These are phyloP conservation scores for Xiphorhynchus erythropygius DNA, from an alignment of 2,797 vertebrate genomes.

Conservation along the genomic window DNA sequence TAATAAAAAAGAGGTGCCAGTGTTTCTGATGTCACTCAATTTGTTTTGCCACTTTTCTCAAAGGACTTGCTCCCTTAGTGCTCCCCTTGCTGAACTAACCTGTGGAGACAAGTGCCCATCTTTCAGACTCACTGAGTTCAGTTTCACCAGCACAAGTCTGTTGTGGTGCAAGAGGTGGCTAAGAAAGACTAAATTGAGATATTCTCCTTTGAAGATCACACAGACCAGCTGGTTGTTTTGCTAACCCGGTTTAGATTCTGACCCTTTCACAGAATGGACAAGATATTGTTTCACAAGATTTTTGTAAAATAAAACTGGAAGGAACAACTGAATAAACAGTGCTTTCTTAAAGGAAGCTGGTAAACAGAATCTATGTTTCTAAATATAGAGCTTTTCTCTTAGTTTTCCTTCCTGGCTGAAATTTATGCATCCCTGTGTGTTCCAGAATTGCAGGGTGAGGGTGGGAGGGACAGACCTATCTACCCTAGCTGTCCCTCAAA, in stretches of 20 bases:
- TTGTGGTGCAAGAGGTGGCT: not conserved
- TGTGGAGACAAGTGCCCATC: not conserved
- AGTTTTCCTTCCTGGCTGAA: not conserved
- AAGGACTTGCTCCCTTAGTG: not conserved
- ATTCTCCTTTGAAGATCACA: not conserved
- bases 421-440: not conserved
- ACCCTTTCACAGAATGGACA: not conserved
- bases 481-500: not conserved
- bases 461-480: too few species aligned
- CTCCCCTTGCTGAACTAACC: not conserved
- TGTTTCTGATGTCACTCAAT: not conserved
- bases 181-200: not conserved
- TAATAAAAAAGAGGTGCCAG: not conserved
- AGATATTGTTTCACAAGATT: not conserved
- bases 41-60: not conserved
- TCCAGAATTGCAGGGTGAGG: not conserved
- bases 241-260: not conserved
- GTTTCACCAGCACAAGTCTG: not conserved
- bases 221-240: not conserved
- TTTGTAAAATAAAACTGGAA: not conserved
- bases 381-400: not conserved
- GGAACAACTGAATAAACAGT: not conserved
- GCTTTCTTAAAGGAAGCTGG: not conserved
- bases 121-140: not conserved
- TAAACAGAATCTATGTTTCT: not conserved